These are phyloP conservation scores for Zaprionus taronus DNA, from an alignment of 1,140 invertebrate genomes.

Conservation along the genomic window DNA sequence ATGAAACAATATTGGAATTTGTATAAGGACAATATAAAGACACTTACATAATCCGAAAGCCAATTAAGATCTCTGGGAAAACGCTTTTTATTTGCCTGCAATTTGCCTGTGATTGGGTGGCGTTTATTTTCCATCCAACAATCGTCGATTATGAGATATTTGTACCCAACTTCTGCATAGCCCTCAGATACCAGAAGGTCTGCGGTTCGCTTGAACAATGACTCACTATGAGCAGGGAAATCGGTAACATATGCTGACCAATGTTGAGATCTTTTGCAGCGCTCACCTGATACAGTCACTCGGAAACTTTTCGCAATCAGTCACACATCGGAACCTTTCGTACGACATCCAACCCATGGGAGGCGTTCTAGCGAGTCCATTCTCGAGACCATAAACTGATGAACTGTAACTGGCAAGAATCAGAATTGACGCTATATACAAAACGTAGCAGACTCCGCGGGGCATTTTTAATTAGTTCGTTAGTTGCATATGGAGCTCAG, in stretches of 20 bases:
- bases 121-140: slow-evolving; percentile 95
- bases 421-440: not conserved
- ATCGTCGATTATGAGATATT: slow-evolving; percentile 97
- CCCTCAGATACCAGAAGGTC: slow-evolving; percentile 95
- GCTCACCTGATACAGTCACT: slow-evolving; percentile 95
- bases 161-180: slow-evolving; percentile 94
- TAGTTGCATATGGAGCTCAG: not conserved
- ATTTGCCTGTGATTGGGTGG: slow-evolving; percentile 87
- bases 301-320: slow-evolving; percentile 95
- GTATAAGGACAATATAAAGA: not conserved
- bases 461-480: slow-evolving; percentile 9
- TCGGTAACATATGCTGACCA: not conserved
- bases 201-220: slow-evolving; percentile 95
- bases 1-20: not conserved
- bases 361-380: slow-evolving; percentile 92
- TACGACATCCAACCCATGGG: slow-evolving; percentile 96
- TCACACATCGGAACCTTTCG: slow-evolving; percentile 96
- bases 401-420: not conserved
- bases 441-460: not conserved
- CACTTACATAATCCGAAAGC: slow-evolving; percentile 95
- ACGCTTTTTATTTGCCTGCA: slow-evolving; percentile 92
- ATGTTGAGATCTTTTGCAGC: not conserved
- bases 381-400: slow-evolving; percentile 86
- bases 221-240: slow-evolving; percentile 88
- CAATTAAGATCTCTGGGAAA: slow-evolving; percentile 96